Percentiles rank a stretch among this genome's conserved stretches.
Conservation (phyloP, 1,140 invertebrate genomes). For the Brachionus sp. region DNA sequence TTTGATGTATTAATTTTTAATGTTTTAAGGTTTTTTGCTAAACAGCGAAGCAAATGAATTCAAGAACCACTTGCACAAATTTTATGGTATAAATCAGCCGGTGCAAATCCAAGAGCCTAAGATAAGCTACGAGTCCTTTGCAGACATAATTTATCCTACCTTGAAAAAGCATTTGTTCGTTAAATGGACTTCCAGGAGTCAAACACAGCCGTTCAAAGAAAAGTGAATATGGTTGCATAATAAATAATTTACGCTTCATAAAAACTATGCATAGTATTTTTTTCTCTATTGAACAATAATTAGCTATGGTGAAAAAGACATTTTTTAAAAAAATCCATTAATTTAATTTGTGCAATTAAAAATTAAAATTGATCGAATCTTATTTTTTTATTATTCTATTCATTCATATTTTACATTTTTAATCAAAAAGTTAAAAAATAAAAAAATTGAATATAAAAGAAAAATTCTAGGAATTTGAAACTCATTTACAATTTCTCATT, state of each 20-base stretch:
- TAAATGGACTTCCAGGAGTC: not conserved
- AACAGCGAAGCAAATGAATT: not conserved
- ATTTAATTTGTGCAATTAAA: conserved; percentile 1
- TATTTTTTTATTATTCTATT: conserved; percentile 3
- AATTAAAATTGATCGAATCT: not conserved
- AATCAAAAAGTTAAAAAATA: not conserved
- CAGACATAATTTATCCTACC: not conserved
- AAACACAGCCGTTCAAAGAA: not conserved
- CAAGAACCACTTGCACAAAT: not conserved
- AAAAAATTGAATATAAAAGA: not conserved
- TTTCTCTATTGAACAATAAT: not conserved
- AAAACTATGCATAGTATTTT: not conserved
- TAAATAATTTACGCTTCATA: conserved; percentile 3
- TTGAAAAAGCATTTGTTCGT: not conserved
- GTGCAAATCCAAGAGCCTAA: not conserved
- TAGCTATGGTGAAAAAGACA: not conserved
- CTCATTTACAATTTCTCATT: not conserved
- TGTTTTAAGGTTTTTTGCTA: conserved; percentile 15
- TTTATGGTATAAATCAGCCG: not conserved
- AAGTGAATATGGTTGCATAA: not conserved
- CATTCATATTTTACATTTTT: not conserved
- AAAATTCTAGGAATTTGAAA: not conserved
- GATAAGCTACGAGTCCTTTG: conserved; percentile 9
- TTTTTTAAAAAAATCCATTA: not conserved
- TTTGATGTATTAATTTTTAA: not conserved